Conservation (phyloP, 2,888 invertebrate species). For the Meteorus colon region DNA sequence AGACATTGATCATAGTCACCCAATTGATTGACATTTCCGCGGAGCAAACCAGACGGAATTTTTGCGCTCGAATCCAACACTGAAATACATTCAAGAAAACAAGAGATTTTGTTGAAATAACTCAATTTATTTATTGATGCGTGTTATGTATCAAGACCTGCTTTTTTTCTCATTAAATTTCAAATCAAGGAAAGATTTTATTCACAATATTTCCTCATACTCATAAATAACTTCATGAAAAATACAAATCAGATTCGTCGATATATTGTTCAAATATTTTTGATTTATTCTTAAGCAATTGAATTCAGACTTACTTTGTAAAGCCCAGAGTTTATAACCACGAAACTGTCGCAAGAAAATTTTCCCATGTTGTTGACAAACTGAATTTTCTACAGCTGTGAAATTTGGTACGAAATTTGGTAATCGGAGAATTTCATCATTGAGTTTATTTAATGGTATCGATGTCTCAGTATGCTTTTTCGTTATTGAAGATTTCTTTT, state of each 20-base stretch:
- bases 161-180: no score
- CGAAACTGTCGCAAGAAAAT: constrained; percentile 81
- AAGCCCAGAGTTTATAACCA: constrained; percentile 82
- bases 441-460: constrained; percentile 78
- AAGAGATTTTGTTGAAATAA: constrained; percentile 2
- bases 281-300: no score
- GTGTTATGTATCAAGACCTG: no score
- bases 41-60: constrained; percentile 80
- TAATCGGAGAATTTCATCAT: constrained; percentile 75
- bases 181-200: no score
- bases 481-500: constrained; percentile 26
- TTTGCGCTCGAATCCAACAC: constrained; percentile 85
- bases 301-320: constrained; percentile 78
- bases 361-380: constrained; percentile 82
- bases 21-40: constrained; percentile 82
- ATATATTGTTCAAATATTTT: background rate
- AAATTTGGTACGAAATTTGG: constrained; percentile 83
- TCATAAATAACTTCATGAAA: background rate
- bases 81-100: constrained; percentile 71
- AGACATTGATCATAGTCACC: constrained; percentile 84
- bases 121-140: background rate
- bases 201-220: no score
- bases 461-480: constrained; percentile 73
- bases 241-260: background rate
- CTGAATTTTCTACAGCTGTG: constrained; percentile 78